A percentile compares a stretch with the other conserved stretches of the same genome.
Conservation (phyloP, 1,140 invertebrate genomes). For the Temnothorax curvispinosus region DNA sequence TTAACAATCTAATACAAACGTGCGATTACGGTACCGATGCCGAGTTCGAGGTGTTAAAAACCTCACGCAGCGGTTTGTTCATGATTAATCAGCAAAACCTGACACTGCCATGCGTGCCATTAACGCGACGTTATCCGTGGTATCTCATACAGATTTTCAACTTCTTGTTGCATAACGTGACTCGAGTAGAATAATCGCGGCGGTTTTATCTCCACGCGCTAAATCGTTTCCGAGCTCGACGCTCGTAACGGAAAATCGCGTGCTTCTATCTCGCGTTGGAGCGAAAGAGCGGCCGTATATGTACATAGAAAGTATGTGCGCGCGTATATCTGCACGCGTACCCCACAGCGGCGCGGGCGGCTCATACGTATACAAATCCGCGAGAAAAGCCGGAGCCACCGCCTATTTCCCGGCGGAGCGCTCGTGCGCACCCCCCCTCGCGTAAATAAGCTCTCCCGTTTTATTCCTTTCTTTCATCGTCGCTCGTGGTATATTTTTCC, state of each 20-base stretch:
- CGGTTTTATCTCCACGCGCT: conserved; percentile 46
- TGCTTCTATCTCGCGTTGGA: conserved; percentile 30
- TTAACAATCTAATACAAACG: background rate
- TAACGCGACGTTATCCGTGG: conserved; percentile 41
- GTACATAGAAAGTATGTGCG: background rate
- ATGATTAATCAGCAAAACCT: conserved; percentile 21
- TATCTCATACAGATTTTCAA: conserved; percentile 48
- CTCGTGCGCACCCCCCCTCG: conserved; percentile 26
- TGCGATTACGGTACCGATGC: background rate
- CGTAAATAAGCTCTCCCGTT: conserved; percentile 73
- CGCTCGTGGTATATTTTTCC: conserved; percentile 66
- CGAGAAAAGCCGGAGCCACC: conserved; percentile 61
- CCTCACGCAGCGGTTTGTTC: conserved; percentile 1
- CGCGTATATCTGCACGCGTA: background rate
- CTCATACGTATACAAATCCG: conserved; percentile 32
- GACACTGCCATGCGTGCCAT: conserved; percentile 44
- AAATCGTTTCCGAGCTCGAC: conserved; percentile 58
- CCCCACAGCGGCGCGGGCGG: background rate
- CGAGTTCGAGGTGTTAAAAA: conserved; percentile 27
- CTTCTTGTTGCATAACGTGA: conserved; percentile 57
- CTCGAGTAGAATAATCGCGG: conserved; percentile 49
- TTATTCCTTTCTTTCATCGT: conserved; percentile 69
- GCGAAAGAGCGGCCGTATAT: conserved; percentile 30
- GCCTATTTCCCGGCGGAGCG: conserved; percentile 69
- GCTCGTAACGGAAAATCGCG: conserved; percentile 60